Evolutionary conservation across 2,113 vertebrate species (phyloP).

Genomic region (Triplophysa siluroides): DNA sequence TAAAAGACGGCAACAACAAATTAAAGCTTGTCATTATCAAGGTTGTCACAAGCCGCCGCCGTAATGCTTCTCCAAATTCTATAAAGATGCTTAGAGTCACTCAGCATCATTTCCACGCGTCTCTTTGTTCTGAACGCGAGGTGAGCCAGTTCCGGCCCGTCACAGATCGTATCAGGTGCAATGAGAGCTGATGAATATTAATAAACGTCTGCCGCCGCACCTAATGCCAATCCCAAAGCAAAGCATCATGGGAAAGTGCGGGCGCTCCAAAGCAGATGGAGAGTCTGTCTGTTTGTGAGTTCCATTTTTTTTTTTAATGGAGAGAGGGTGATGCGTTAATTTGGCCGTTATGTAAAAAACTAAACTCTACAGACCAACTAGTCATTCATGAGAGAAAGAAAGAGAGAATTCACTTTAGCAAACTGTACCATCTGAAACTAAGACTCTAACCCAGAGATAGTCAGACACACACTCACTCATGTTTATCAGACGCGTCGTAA

Average conservation of each 20-base stretch:
- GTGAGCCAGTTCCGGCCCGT: conserved; percentile 45
- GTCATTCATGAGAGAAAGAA: not conserved
- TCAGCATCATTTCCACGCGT: conserved; percentile 59
- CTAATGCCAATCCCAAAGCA: conserved; percentile 1
- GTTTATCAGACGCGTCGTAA: conserved; percentile 38
- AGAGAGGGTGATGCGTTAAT: too few relatives aligned
- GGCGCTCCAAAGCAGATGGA: conserved; percentile 38
- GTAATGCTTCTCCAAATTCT: conserved; percentile 45
- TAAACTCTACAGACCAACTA: too few relatives aligned
- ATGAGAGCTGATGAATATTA: conserved; percentile 66
- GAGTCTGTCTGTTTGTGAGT: not conserved
- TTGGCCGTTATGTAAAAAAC: too few relatives aligned
- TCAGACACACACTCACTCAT: conserved; percentile 32
- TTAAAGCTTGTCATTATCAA: conserved; percentile 49
- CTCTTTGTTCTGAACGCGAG: conserved; percentile 50
- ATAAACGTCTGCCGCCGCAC: conserved; percentile 47
- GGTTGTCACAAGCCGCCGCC: conserved; percentile 40
- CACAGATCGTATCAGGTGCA: conserved; percentile 62
- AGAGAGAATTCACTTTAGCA: not conserved
- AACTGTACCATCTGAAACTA: not conserved
- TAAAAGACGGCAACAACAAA: conserved; percentile 57
- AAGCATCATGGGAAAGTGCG: not conserved
- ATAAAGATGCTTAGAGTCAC: conserved; percentile 60
- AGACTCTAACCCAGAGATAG: conserved; percentile 26
- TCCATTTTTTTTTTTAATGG: too few relatives aligned